Conservation (phyloP, 2,113 vertebrate species). For the Isurus oxyrinchus region DNA sequence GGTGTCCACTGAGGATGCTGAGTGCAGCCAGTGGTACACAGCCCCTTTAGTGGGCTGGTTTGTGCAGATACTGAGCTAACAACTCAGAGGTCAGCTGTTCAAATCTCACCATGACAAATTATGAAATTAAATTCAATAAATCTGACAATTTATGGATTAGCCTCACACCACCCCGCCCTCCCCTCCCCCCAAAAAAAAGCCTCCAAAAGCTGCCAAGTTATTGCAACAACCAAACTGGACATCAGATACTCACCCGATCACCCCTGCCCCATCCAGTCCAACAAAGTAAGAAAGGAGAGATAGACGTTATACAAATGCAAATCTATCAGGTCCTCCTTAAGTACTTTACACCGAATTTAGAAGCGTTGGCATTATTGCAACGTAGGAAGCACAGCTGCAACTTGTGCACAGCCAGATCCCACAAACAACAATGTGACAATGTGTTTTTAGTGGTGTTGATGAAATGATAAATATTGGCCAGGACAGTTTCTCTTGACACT, state of each 20-base stretch:
- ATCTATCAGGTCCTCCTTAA: too few species aligned
- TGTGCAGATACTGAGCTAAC: background rate
- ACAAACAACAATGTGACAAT: background rate
- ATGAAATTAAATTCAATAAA: background rate
- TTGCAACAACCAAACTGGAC: background rate
- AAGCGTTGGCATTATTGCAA: background rate
- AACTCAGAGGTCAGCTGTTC: background rate
- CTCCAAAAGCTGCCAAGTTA: background rate
- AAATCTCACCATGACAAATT: background rate
- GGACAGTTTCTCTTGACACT: background rate
- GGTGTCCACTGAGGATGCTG: background rate
- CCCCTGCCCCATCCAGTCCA: background rate
- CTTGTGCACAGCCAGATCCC: background rate
- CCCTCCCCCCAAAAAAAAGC: background rate
- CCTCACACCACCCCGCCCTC: too few species aligned
- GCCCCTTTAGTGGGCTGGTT: background rate
- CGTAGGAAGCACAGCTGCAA: background rate
- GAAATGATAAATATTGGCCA: background rate
- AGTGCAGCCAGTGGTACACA: background rate
- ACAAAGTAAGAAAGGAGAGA: background rate
- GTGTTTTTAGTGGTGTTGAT: background rate
- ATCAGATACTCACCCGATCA: background rate
- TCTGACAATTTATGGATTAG: background rate
- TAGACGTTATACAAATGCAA: too few species aligned
- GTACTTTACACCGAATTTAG: background rate